Conservation (phyloP, 2,888 invertebrate genomes). For the Drosophila subsilvestris region DNA sequence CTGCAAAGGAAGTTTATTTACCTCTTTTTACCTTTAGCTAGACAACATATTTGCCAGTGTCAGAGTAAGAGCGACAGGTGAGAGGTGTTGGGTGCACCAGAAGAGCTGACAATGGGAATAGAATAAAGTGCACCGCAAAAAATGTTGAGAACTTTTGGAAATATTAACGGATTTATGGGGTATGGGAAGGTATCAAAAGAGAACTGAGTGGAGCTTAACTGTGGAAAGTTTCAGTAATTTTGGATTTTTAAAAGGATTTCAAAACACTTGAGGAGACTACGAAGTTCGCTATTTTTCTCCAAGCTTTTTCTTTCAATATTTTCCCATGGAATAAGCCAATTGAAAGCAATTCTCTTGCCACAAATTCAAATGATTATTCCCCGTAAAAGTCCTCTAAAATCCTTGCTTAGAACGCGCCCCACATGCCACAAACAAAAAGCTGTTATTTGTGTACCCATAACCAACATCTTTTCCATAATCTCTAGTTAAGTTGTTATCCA, state of each 20-base stretch:
- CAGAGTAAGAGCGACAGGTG: slow-evolving; percentile 36
- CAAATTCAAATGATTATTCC: not conserved
- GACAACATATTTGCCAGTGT: slow-evolving; percentile 55
- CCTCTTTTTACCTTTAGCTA: slow-evolving; percentile 13
- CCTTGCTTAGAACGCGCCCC: too few species aligned
- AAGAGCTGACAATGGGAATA: slow-evolving; percentile 11
- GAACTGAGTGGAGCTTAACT: not conserved
- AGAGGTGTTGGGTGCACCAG: not conserved
- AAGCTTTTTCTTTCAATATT: too few species aligned
- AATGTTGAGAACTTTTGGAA: not conserved
- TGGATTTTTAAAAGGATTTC: too few species aligned
- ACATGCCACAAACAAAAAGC: too few species aligned
- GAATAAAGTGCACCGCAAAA: not conserved
- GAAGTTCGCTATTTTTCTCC: too few species aligned
- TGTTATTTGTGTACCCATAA: not conserved
- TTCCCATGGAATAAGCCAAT: not conserved
- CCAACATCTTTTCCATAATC: slow-evolving; percentile 1
- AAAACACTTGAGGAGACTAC: not conserved
- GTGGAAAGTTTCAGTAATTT: not conserved
- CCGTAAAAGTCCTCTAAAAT: not conserved
- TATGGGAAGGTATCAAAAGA: not conserved
- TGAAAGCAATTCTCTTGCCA: not conserved
- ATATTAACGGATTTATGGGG: not conserved
- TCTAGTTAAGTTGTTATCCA: not conserved
- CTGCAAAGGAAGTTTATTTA: slow-evolving; percentile 58